Evolutionary conservation across 2,888 invertebrate genomes (phyloP).

Genomic region (Hirtodrosophila confusa): DNA sequence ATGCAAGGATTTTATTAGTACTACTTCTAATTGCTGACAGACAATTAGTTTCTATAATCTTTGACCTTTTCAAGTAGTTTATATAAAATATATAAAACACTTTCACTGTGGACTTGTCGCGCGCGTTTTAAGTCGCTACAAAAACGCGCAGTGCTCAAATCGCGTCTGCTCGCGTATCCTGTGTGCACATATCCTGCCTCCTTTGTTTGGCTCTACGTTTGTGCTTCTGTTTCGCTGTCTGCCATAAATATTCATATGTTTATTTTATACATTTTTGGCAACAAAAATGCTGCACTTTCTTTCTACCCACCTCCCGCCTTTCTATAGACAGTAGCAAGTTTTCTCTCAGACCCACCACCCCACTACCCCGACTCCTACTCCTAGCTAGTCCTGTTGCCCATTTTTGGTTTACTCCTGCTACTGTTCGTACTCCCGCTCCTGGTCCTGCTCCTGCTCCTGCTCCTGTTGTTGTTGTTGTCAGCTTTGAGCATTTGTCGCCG

Average conservation of each 20-base stretch:
- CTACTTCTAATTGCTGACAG: too few relatives aligned
- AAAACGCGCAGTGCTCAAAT: too few relatives aligned
- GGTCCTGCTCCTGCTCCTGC: background rate
- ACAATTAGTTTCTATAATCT: too few relatives aligned
- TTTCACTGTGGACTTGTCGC: too few relatives aligned
- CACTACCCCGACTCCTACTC: background rate
- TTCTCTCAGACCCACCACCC: background rate
- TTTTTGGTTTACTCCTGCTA: slow-evolving; percentile 2
- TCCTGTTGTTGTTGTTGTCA: slow-evolving; percentile 57
- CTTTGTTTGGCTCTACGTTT: background rate
- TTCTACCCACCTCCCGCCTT: slow-evolving; percentile 2
- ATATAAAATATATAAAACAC: too few relatives aligned
- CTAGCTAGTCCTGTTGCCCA: background rate
- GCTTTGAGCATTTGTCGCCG: slow-evolving; percentile 53
- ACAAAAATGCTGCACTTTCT: slow-evolving; percentile 32
- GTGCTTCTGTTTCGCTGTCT: slow-evolving; percentile 11
- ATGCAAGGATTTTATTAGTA: too few relatives aligned
- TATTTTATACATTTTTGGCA: slow-evolving; percentile 54
- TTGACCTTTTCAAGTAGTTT: too few relatives aligned
- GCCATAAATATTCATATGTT: slow-evolving; percentile 75
- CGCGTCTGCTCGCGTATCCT: too few relatives aligned
- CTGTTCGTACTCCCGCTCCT: too few relatives aligned
- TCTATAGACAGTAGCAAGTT: background rate
- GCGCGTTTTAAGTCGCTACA: too few relatives aligned
- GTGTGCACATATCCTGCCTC: too few relatives aligned